Evolutionary conservation across 2,888 invertebrate species (phyloP), one percentile per base, ranked within the genome.

Genomic region (Busseola fusca): DNA sequence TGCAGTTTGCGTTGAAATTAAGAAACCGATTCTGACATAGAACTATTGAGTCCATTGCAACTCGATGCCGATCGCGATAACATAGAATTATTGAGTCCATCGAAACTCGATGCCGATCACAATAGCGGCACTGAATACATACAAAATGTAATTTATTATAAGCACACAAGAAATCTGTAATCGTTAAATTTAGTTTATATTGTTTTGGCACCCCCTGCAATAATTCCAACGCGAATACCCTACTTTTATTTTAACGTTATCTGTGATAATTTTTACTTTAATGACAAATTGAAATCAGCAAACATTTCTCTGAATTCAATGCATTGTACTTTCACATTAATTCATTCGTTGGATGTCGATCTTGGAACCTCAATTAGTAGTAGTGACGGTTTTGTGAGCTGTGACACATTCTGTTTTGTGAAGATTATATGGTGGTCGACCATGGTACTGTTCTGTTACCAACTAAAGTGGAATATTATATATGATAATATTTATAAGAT

Each of bases 231-330:
- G 87, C 86, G 85, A 88, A 86, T 88, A 89, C 87, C 89, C 89
- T 91, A 88, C 86, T 90, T 92, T 93, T 92, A 93, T 92, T 93
- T 93, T 93, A 92, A 92, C 89, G 89, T 94, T 94, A 92, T 93
- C 94, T 95, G 94, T 95, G 94, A 94, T 94, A 94, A 92, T 93
- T 94, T n/a, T 91, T 93, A 91, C 90, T 93, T 92, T 93, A 91
- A 91, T 91, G 90, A 89, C 86, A 87, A 90, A 89, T 90, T 88
- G 84, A 87, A 88, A 87, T 89, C 89, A 86, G 84, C 85, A 74
- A 78, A 68, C 82, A 60, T 73, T 72, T 82, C 74, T 73, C 81
- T 84, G 76, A 79, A 81, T 81, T 83, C 81, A 76, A 86, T 81
- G 83, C 80, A 78, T 85, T 80, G 72, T 81, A 73, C 76, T 80